phyloP scores from a whole-genome alignment of 2,888 invertebrate genomes.

The Ophion ventricosus region DNA sequence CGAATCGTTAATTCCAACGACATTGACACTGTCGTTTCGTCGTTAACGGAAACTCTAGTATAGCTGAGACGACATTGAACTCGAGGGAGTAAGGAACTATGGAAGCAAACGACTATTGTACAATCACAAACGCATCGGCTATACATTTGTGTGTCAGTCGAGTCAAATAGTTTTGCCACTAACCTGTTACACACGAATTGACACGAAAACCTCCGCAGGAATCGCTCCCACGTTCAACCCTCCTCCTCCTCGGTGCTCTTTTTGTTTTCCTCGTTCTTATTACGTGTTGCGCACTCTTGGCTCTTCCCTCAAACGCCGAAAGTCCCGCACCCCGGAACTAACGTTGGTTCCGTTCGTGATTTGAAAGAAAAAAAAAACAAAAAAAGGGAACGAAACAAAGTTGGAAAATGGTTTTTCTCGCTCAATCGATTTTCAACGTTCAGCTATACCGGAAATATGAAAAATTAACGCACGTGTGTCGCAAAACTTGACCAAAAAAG shows the following conservation, averaged over 20 bases:
- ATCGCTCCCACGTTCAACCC: neutral
- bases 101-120: neutral
- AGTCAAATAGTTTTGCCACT: slow-evolving; percentile 53
- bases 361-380: neutral
- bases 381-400: neutral
- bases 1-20: slow-evolving; percentile 24
- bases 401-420: neutral
- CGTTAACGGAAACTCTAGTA: neutral
- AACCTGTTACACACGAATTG: slow-evolving; percentile 61
- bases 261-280: slow-evolving; percentile 19
- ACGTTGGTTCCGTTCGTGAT: neutral
- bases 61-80: neutral
- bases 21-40: slow-evolving; percentile 33
- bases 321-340: slow-evolving; percentile 1
- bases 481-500: neutral
- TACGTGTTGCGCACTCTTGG: slow-evolving; percentile 24
- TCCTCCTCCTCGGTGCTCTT: slow-evolving; percentile 23
- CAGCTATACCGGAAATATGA: neutral
- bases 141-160: slow-evolving; percentile 23
- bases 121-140: slow-evolving; percentile 20
- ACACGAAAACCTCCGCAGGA: slow-evolving; percentile 20
- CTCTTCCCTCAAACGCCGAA: neutral
- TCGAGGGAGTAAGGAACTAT: neutral
- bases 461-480: slow-evolving; percentile 1
- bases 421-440: neutral